Percentiles rank a stretch among this genome's conserved stretches.
These are phyloP conservation scores for Paramisgurnus dabryanus DNA, from an alignment of 2,113 vertebrate genomes.

Conservation along the genomic window DNA sequence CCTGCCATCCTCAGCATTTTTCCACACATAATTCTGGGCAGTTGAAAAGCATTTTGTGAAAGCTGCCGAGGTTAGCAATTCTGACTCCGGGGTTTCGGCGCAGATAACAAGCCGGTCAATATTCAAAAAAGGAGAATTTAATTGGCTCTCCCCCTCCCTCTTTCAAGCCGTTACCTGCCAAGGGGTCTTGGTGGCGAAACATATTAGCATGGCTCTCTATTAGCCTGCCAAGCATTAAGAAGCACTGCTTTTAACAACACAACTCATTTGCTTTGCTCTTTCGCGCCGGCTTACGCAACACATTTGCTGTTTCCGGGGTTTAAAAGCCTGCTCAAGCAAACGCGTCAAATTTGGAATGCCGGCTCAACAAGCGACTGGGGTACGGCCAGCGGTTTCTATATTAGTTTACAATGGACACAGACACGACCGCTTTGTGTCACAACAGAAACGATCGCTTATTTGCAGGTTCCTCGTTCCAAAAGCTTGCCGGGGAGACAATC, in stretches of 20 bases:
- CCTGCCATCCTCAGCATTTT: slow-evolving; percentile 67
- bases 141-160: slow-evolving; percentile 50
- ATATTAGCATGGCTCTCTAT: slow-evolving; percentile 49
- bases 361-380: background rate
- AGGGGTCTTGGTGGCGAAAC: slow-evolving; percentile 31
- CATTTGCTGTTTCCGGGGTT: background rate
- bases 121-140: slow-evolving; percentile 62
- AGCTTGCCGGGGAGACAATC: slow-evolving; percentile 23
- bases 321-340: slow-evolving; percentile 14
- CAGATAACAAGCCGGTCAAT: slow-evolving; percentile 63
- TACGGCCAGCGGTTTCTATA: background rate
- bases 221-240: slow-evolving; percentile 42
- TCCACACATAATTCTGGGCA: slow-evolving; percentile 66
- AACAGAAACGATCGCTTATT: slow-evolving; percentile 13
- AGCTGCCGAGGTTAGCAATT: slow-evolving; percentile 69
- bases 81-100: slow-evolving; percentile 47
- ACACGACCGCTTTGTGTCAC: background rate
- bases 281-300: slow-evolving; percentile 18
- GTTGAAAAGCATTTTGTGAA: slow-evolving; percentile 67
- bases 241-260: slow-evolving; percentile 31
- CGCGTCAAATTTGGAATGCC: background rate
- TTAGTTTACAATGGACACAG: slow-evolving; percentile 15
- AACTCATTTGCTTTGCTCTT: slow-evolving; percentile 42
- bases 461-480: slow-evolving; percentile 26
- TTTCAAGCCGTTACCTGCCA: slow-evolving; percentile 47